Conservation (phyloP, 2,797 vertebrate genomes). For the Neosilurus hyrtlii region DNA sequence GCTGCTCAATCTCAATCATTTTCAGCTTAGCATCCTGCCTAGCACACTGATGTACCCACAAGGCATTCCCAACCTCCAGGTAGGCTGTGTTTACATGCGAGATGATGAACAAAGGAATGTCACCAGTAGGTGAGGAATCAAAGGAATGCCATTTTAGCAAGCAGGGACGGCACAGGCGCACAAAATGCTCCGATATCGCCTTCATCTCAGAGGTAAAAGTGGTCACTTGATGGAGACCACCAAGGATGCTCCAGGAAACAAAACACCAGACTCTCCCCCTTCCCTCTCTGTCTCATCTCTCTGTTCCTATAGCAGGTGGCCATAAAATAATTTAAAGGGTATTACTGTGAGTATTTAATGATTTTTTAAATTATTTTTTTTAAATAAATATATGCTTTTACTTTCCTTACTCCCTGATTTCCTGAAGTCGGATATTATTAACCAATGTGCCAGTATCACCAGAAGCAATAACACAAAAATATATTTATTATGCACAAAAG, state of each 20-base stretch:
- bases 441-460: not conserved
- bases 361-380: not conserved
- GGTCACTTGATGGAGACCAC: constrained; percentile 43
- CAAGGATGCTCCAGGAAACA: constrained; percentile 28
- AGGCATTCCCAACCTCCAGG: not conserved
- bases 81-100: constrained; percentile 18
- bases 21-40: not conserved
- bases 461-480: not conserved
- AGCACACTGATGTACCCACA: too few species aligned
- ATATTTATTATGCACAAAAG: not conserved
- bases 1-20: not conserved
- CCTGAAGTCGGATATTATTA: not conserved
- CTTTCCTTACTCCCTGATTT: not conserved
- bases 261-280: constrained; percentile 25
- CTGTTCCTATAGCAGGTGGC: not conserved
- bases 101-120: constrained; percentile 19
- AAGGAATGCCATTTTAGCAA: constrained; percentile 6
- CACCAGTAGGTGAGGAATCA: constrained; percentile 1
- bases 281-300: not conserved
- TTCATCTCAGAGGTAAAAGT: constrained; percentile 59
- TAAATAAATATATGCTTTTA: not conserved
- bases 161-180: not conserved
- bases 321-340: not conserved
- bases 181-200: constrained; percentile 43
- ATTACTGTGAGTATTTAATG: not conserved